Evolutionary conservation across 2,113 vertebrate genomes (phyloP).

Genomic region (Dasyprocta punctata): DNA sequence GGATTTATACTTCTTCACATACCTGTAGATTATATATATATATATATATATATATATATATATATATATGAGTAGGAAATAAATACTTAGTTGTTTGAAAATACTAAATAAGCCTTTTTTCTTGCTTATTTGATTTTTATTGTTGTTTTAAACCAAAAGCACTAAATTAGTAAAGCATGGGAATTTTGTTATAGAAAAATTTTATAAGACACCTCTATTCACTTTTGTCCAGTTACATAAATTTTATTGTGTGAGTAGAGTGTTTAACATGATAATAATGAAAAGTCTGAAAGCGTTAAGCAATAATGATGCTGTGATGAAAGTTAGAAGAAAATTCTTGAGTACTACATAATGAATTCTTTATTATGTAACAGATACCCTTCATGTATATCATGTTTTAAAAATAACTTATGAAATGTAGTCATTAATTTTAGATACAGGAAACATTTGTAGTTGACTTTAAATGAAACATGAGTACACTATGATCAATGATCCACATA

Average conservation of each 20-base stretch:
- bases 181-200: not conserved
- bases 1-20: not conserved
- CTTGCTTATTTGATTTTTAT: not conserved
- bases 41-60: not conserved
- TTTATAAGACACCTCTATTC: not conserved
- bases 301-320: not conserved
- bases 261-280: not conserved
- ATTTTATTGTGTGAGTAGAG: not conserved
- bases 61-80: not conserved
- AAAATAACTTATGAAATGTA: not conserved
- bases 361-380: not conserved
- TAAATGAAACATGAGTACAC: not conserved
- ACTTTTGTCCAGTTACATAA: constrained; percentile 23
- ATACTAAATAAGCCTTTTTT: not conserved
- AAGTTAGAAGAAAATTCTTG: not conserved
- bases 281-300: not conserved
- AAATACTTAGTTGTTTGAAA: not conserved
- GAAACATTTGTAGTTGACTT: not conserved
- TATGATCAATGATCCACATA: not conserved
- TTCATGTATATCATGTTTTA: not conserved
- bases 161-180: not conserved
- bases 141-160: not conserved
- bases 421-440: not conserved
- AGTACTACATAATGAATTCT: not conserved
- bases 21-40: not conserved